Conservation (phyloP, 35 echinoderm and acorn worm species). For the Eucidaris tribuloides region DNA sequence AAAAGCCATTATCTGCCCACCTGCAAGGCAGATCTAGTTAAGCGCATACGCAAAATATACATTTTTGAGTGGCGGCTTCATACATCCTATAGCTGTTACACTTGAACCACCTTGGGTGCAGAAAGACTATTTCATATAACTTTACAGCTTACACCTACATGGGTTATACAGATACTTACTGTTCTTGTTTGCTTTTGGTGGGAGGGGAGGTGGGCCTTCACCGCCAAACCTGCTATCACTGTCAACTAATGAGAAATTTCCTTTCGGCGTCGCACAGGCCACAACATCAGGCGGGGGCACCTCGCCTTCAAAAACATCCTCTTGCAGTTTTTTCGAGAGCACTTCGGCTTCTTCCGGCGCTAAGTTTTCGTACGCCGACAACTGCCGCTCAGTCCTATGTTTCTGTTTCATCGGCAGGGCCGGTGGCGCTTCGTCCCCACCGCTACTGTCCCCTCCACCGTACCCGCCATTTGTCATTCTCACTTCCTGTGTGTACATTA, state of each 20-base stretch:
- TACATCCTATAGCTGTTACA: too few species aligned
- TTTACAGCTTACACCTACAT: too few species aligned
- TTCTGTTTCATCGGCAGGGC: slow-evolving; percentile 64
- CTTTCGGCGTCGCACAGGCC: slow-evolving; percentile 8
- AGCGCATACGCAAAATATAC: too few species aligned
- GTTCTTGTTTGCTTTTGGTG: slow-evolving; percentile 72
- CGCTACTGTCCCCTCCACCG: background rate
- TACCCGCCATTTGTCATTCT: background rate
- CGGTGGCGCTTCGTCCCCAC: slow-evolving; percentile 44
- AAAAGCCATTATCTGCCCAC: too few species aligned
- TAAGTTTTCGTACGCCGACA: slow-evolving; percentile 83
- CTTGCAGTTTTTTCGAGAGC: slow-evolving; percentile 30
- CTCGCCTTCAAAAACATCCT: slow-evolving; percentile 23
- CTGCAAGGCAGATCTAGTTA: too few species aligned
- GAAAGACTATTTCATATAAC: too few species aligned
- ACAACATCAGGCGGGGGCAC: background rate
- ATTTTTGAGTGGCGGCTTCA: too few species aligned
- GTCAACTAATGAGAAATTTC: background rate
- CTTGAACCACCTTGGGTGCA: too few species aligned
- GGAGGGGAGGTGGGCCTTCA: slow-evolving; percentile 72
- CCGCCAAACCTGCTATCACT: background rate
- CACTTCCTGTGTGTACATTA: background rate
- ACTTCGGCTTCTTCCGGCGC: slow-evolving; percentile 46
- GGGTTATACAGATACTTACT: slow-evolving; percentile 90
- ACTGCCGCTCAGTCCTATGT: slow-evolving; percentile 33